Conservation (phyloP, 2,113 vertebrate genomes). For the Brachypodius melanocephalos region DNA sequence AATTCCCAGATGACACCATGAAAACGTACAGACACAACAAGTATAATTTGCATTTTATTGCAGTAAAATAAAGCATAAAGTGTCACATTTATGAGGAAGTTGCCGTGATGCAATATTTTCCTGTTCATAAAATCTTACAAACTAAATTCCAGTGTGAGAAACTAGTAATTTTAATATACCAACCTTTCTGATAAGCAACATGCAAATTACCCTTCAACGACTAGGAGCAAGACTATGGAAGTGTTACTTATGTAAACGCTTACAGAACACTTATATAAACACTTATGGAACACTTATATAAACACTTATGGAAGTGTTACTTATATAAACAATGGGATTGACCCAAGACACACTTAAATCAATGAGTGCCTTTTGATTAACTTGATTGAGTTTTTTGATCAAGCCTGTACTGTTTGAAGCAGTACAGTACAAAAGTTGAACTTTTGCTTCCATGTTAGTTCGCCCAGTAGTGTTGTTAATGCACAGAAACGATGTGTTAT, state of each 20-base stretch:
- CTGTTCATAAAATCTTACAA: not conserved
- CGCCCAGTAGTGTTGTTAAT: not conserved
- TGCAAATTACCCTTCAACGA: not conserved
- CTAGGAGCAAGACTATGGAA: not conserved
- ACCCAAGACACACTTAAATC: not conserved
- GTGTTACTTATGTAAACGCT: not conserved
- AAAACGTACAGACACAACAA: not conserved
- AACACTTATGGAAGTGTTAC: not conserved
- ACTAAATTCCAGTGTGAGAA: not conserved
- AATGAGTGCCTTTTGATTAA: not conserved
- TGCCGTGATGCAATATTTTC: not conserved
- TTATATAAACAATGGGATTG: not conserved
- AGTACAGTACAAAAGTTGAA: not conserved
- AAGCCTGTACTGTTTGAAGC: not conserved
- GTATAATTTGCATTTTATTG: not conserved
- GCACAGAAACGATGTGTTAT: not conserved
- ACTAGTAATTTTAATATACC: not conserved
- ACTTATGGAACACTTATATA: not conserved
- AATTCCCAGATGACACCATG: not conserved
- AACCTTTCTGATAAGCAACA: not conserved
- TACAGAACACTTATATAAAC: not conserved
- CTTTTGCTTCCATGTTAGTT: not conserved
- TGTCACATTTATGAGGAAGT: not conserved
- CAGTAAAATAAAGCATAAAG: not conserved
- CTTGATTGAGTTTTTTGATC: not conserved